Conservation (phyloP, 2,113 vertebrate species). For the Cathartes aura region DNA sequence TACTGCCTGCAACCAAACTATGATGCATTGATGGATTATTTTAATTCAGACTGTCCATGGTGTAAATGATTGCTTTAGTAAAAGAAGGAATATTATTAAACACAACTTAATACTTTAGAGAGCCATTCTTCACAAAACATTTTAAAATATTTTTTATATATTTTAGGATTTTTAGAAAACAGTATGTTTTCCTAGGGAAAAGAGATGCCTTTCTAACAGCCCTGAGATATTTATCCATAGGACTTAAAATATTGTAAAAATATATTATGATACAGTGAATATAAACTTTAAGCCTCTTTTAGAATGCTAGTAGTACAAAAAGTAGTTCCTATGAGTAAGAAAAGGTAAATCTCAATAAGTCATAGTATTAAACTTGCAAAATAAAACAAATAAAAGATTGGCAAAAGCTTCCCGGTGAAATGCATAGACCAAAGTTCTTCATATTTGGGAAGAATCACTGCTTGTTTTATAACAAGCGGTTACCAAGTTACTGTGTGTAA, state of each 20-base stretch:
- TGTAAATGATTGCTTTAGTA: slow-evolving; percentile 42
- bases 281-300: neutral
- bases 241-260: neutral
- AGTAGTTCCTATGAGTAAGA: neutral
- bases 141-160: neutral
- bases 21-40: slow-evolving; percentile 55
- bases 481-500: neutral
- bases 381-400: neutral
- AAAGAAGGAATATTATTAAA: slow-evolving; percentile 21
- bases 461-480: neutral
- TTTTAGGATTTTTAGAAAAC: neutral
- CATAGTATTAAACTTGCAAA: neutral
- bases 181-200: neutral
- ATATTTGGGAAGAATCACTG: neutral
- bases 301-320: neutral
- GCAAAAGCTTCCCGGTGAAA: neutral
- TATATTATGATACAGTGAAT: neutral
- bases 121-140: neutral
- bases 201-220: neutral
- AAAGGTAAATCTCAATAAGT: neutral
- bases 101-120: slow-evolving; percentile 1
- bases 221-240: neutral
- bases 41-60: slow-evolving; percentile 46
- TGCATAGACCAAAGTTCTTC: neutral
- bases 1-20: slow-evolving; percentile 18